phyloP scores from a whole-genome alignment of 2,797 vertebrate genomes.

The Chelon auratus region DNA sequence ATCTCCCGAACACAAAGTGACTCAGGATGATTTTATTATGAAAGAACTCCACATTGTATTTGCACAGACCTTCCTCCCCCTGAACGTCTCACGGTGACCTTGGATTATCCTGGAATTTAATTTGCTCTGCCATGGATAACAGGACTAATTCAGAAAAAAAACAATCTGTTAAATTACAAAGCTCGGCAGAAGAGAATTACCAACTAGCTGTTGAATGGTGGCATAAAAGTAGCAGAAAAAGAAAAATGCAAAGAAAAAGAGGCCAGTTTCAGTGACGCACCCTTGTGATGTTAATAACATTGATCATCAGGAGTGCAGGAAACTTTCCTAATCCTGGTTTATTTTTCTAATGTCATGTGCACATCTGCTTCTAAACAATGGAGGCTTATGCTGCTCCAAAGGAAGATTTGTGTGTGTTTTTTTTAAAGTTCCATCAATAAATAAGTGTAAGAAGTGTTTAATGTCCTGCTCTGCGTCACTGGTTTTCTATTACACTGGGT shows the following conservation, averaged over 20 bases:
- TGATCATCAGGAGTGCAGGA: too few species aligned
- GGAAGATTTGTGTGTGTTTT: conserved; percentile 9
- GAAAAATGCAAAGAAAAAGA: neutral
- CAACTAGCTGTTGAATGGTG: neutral
- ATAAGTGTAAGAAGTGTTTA: conserved; percentile 70
- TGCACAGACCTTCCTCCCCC: neutral
- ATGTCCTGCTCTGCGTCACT: conserved; percentile 77
- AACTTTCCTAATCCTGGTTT: neutral
- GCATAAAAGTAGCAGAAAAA: neutral
- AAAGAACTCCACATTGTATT: conserved; percentile 12
- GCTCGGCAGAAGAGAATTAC: neutral
- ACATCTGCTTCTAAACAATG: too few species aligned
- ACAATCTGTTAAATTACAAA: conserved; percentile 24
- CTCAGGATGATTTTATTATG: conserved; percentile 9
- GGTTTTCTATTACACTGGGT: conserved; percentile 72
- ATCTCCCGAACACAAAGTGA: conserved; percentile 3
- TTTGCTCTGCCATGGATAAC: conserved; percentile 26
- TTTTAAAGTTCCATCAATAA: conserved; percentile 78
- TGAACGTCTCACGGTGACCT: conserved; percentile 9
- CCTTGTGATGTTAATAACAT: neutral
- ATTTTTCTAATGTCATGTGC: neutral
- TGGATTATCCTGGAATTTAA: conserved; percentile 42
- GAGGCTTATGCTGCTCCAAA: conserved; percentile 6
- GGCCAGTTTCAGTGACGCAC: neutral
- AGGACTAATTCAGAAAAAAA: conserved; percentile 25